Evolutionary conservation across 1,140 invertebrate genomes (phyloP).

Genomic region (Hypsibius dujardini): DNA sequence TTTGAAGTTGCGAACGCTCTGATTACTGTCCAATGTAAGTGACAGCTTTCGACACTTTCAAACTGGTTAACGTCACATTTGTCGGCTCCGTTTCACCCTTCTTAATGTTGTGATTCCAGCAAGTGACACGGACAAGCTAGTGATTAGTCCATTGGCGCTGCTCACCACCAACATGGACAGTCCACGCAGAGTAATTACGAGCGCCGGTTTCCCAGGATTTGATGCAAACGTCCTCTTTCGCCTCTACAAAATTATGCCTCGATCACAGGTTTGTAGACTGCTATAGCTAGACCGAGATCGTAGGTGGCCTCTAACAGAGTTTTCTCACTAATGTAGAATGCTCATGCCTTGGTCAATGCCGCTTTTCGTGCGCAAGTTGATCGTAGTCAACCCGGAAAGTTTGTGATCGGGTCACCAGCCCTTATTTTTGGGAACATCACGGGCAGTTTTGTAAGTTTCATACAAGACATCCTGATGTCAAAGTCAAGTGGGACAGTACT

Average conservation of each 20-base stretch:
- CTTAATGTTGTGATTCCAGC: too few relatives aligned
- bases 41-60: too few relatives aligned
- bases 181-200: background rate
- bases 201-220: background rate
- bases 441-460: background rate
- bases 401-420: background rate
- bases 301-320: background rate
- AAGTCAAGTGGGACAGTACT: too few relatives aligned
- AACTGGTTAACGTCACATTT: too few relatives aligned
- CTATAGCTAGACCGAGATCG: background rate
- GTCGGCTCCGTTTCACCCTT: too few relatives aligned
- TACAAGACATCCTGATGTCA: background rate
- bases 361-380: constrained; percentile 5
- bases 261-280: background rate
- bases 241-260: constrained; percentile 6
- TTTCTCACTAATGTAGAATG: background rate
- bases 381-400: background rate
- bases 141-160: background rate
- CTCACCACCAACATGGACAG: constrained; percentile 2
- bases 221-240: background rate
- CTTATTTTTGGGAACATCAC: constrained; percentile 12
- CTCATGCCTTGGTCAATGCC: constrained; percentile 13
- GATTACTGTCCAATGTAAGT: background rate
- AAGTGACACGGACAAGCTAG: too few relatives aligned
- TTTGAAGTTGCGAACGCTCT: constrained; percentile 2